Percentiles rank a stretch among this genome's conserved stretches.
These are phyloP conservation scores for Deroplatys truncata DNA, from an alignment of 2,888 invertebrate species.

Conservation along the genomic window DNA sequence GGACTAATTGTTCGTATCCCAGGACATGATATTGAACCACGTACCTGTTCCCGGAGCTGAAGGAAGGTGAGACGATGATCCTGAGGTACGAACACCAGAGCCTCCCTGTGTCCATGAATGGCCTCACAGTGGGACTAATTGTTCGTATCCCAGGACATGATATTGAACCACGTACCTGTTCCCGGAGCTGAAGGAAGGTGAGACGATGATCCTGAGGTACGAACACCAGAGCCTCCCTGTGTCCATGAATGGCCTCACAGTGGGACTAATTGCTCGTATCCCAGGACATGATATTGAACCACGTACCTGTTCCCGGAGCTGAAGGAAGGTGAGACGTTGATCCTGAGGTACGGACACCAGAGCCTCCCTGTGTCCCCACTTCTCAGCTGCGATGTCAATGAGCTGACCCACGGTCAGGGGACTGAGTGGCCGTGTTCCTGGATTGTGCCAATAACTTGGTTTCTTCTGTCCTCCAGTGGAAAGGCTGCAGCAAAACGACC, in stretches of 20 bases:
- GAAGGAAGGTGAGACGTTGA: constrained; percentile 49
- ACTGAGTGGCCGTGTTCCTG: constrained; percentile 37
- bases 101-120: too few species aligned
- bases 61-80: constrained; percentile 50
- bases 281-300: too few species aligned
- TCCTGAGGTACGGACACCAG: constrained; percentile 55
- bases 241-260: too few species aligned
- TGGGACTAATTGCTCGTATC: too few species aligned
- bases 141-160: too few species aligned
- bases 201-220: too few species aligned
- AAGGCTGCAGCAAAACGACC: not conserved
- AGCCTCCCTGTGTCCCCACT: constrained; percentile 54
- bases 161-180: not conserved
- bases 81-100: constrained; percentile 51
- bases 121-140: too few species aligned
- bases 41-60: constrained; percentile 38
- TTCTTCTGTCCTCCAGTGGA: not conserved
- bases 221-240: constrained; percentile 56
- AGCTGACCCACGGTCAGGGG: constrained; percentile 56
- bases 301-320: constrained; percentile 37
- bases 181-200: constrained; percentile 46
- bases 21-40: too few species aligned
- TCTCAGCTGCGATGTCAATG: constrained; percentile 50
- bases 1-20: too few species aligned
- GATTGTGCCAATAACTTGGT: constrained; percentile 37